Percentiles rank a stretch among this genome's conserved stretches.
These are phyloP conservation scores for Platyrinchus mystaceus DNA, from an alignment of 2,797 vertebrate species.

Conservation along the genomic window DNA sequence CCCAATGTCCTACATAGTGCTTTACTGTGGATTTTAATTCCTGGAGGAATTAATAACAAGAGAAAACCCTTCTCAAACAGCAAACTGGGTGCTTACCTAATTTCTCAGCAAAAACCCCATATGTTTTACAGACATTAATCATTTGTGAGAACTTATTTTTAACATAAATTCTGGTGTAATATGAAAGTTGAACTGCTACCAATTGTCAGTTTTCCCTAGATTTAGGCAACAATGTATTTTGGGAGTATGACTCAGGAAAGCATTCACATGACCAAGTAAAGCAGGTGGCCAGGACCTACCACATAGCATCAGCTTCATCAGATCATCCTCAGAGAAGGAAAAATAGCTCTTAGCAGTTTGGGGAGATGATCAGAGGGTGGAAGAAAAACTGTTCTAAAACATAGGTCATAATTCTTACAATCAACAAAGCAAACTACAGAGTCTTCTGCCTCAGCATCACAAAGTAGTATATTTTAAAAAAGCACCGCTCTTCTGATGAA, in stretches of 20 bases:
- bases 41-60: not conserved
- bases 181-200: not conserved
- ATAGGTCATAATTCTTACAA: not conserved
- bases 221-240: constrained; percentile 43
- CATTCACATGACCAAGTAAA: constrained; percentile 47
- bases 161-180: not conserved
- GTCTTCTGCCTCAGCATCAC: not conserved
- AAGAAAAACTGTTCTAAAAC: not conserved
- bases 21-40: not conserved
- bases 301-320: constrained; percentile 5
- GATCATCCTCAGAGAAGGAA: constrained; percentile 12
- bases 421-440: not conserved
- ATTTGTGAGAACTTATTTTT: not conserved
- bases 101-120: not conserved
- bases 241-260: constrained; percentile 51
- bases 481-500: not conserved
- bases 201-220: constrained; percentile 7
- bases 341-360: constrained; percentile 2
- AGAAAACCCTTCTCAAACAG: not conserved
- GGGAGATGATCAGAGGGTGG: not conserved
- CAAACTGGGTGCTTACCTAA: not conserved
- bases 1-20: not conserved
- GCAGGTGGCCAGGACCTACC: constrained; percentile 42
- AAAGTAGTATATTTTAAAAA: not conserved
- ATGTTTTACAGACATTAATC: not conserved